Base-by-base conservation (phyloP, 2,888 invertebrate species). In the Amiota communis region DNA sequence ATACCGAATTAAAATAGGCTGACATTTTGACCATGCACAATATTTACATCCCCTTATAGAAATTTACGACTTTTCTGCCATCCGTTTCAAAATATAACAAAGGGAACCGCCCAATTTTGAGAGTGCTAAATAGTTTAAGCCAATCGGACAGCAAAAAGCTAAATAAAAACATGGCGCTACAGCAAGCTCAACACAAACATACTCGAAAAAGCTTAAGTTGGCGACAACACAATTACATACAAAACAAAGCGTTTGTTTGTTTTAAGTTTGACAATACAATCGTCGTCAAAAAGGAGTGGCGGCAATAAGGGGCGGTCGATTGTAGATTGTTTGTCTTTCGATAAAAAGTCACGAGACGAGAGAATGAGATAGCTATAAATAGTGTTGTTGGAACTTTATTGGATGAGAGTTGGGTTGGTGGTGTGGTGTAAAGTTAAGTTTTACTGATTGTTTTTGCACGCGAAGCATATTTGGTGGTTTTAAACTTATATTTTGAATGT, bases 361-460 rank as follows among this genome's bases (percentile, higher is more conserved):
- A 11, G 13, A 49, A 63, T 15, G 61, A 53, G 36, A n/a, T 11
- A 49, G 49, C 2, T 2, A 53, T 10, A 65, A 70, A 23, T 36
- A 64, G 61, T 20, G 23, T 17, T 48, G n/a, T 57, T 12, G n/a
- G 53, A 53, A n/a, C n/a, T 53, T 64, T 49, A 67, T 53, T 23
- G 12, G 36, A 23, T 17, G 67, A 36, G 12, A 61, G 12, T 23
- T 67, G 56, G 51, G 71, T 70, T 47, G n/a, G 56, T 57, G 70
- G 70, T 51, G 51, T 69, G 23, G 65, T 74, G 72, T 6, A 36
- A 36, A 36, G 75, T 75, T 71, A 75, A 75, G 71, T 71, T 75
- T 70, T 23, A 68, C 75, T 81, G 85, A 86, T 86, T 86, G 83
- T 85, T 86, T 83, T 83, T 85, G 83, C 86, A 86, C 85, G 86